These are phyloP conservation scores for Phthorimaea operculella DNA, from an alignment of 1,140 invertebrate genomes.

Conservation along the genomic window DNA sequence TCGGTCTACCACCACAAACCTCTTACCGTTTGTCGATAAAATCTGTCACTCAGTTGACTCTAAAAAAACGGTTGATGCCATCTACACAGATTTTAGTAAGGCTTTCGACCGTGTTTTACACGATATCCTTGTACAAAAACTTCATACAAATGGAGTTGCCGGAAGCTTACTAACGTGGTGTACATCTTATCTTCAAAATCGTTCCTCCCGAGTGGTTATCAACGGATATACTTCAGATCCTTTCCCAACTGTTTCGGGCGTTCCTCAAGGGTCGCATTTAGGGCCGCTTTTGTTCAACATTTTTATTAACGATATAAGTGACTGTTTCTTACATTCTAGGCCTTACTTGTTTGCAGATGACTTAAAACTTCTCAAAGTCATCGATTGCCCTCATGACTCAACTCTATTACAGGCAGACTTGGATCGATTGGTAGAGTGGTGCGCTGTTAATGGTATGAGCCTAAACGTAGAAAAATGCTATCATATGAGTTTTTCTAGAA, in stretches of 20 bases:
- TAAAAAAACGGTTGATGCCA: slow-evolving; percentile 14
- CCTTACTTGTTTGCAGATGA: slow-evolving; percentile 19
- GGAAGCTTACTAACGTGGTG: slow-evolving; percentile 15
- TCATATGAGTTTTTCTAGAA: background rate
- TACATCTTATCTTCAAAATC: slow-evolving; percentile 14
- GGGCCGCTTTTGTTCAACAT: slow-evolving; percentile 14
- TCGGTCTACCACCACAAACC: slow-evolving; percentile 17
- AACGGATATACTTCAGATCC: slow-evolving; percentile 14
- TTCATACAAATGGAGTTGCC: slow-evolving; percentile 12
- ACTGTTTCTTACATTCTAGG: slow-evolving; percentile 8
- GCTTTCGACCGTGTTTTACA: slow-evolving; percentile 21
- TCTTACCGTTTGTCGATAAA: slow-evolving; percentile 12
- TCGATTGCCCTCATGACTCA: background rate
- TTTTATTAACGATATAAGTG: slow-evolving; percentile 19
- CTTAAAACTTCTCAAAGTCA: slow-evolving; percentile 9
- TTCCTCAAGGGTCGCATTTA: slow-evolving; percentile 21
- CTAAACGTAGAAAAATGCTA: slow-evolving; percentile 7
- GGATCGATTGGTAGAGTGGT: background rate
- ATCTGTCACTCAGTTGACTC: slow-evolving; percentile 11
- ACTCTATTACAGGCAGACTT: background rate
- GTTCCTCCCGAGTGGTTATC: slow-evolving; percentile 13
- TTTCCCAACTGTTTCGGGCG: slow-evolving; percentile 11
- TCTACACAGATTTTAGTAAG: slow-evolving; percentile 23
- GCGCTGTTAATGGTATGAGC: background rate
- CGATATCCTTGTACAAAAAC: slow-evolving; percentile 15